Evolutionary conservation across 2,888 invertebrate genomes (phyloP), one percentile per base, ranked within the genome.

Genomic region (Temnothorax rugatulus): DNA sequence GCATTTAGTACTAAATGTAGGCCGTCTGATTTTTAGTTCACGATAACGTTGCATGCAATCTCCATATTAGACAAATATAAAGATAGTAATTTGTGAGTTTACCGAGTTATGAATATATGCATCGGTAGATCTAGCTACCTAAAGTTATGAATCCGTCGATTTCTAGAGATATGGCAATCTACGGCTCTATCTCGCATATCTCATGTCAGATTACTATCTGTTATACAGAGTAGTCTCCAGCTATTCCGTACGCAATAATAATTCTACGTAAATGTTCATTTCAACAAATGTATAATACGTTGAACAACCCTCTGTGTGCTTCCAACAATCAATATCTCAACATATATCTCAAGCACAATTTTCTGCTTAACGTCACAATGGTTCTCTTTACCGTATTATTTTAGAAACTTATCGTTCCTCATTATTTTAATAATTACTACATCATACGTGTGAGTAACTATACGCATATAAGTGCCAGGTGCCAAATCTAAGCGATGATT

Each of bases 31-130:
- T 54, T 66, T 52, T 13, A 64, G 18, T 18, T 4, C n/a, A 2
- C 13, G 77, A 77, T 77, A 68, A 68, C 41, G 5, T 77, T 68
- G 54, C 77, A 77, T 44, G 77, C 77, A 68, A 77, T 77, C 68
- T 57, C 57, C 61, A 41, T 75, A 25, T 63, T 47, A 47, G 54
- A 52, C 64, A 61, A 61, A 71, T 52, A 81, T 44, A 71, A 57
- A 81, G 64, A 71, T 63, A 77, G 64, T 52, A 52, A 71, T 68
- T 76, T 66, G 57, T 63, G 25, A n/a, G 21, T 66, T 66, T 50
- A 74, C 4, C 2, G n/a, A 61, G 41, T 66, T 66, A 73, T 38
- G 73, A 57, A 66, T 74, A 82, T 41, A 82, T 73, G 66, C 68
- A 74, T 73, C n/a, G 47, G 34, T 38, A 52, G 7, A 50, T 34